A percentile compares a stretch with the other conserved stretches of the same genome.
These are phyloP conservation scores for Pardalotus punctatus DNA, from an alignment of 2,113 vertebrate genomes.

Conservation along the genomic window DNA sequence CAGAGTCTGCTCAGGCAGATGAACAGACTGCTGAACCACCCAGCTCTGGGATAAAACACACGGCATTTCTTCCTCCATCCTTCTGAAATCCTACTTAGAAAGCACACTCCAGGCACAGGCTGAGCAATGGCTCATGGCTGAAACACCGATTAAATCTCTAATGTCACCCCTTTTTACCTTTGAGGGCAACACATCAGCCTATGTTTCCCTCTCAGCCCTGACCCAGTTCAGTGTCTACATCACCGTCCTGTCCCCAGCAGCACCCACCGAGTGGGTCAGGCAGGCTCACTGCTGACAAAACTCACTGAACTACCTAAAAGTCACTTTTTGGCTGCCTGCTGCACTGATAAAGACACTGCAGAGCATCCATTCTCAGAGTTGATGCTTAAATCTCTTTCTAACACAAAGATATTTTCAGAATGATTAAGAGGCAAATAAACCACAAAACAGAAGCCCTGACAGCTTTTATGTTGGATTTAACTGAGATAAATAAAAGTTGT, in stretches of 20 bases:
- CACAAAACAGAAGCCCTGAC: not conserved
- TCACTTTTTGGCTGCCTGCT: fast-evolving
- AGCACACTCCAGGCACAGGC: not conserved
- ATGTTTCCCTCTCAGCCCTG: not conserved
- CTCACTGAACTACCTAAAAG: not conserved
- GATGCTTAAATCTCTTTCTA: not conserved
- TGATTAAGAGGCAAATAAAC: not conserved
- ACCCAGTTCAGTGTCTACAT: too few species aligned
- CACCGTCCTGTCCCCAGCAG: not conserved
- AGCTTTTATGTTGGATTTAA: not conserved
- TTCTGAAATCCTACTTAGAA: not conserved
- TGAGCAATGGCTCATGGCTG: not conserved
- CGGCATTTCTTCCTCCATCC: not conserved
- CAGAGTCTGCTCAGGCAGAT: not conserved
- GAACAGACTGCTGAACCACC: not conserved
- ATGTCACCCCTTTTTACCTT: not conserved
- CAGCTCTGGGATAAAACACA: fast-evolving
- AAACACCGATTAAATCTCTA: not conserved
- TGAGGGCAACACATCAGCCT: too few species aligned
- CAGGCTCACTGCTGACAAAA: fast-evolving
- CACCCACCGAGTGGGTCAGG: not conserved
- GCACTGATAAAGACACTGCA: not conserved
- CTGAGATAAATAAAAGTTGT: not conserved
- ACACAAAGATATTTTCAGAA: not conserved
- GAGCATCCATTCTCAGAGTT: fast-evolving